Evolutionary conservation across 2,797 vertebrate species (phyloP).

Genomic region (Phyllotis vaccarum): DNA sequence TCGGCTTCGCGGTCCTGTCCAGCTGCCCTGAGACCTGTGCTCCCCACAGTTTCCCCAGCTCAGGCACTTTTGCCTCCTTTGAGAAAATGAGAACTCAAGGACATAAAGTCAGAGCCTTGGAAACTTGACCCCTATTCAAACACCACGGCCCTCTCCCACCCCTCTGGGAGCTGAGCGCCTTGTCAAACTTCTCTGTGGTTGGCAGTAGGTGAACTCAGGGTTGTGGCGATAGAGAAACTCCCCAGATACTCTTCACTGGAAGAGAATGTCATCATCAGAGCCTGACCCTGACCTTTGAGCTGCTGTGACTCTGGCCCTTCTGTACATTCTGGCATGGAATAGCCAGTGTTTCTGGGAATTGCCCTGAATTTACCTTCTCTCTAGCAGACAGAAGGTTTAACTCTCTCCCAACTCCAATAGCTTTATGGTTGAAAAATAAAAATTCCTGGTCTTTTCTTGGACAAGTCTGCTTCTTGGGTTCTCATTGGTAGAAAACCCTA

Average conservation of each 20-base stretch:
- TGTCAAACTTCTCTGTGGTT: neutral
- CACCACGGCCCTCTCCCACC: too few species aligned
- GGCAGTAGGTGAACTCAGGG: neutral
- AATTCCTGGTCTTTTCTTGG: neutral
- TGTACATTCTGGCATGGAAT: neutral
- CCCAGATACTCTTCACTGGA: neutral
- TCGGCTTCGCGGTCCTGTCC: neutral
- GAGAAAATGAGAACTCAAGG: neutral
- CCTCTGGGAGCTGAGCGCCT: neutral
- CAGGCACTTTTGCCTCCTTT: neutral
- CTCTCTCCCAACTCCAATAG: neutral
- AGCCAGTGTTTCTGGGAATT: neutral
- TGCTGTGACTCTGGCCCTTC: neutral
- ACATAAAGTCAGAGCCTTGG: neutral
- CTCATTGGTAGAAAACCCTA: neutral
- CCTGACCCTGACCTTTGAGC: neutral
- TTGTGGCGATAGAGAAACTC: neutral
- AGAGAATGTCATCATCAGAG: neutral
- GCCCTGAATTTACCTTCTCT: neutral
- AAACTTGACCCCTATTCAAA: neutral
- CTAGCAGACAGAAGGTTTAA: neutral
- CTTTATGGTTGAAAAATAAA: constrained; percentile 32
- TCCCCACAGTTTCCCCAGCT: neutral
- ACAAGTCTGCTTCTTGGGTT: neutral
- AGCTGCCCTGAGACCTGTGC: neutral